Conservation (phyloP, 2,888 invertebrate species). For the Eupithecia dodoneata region DNA sequence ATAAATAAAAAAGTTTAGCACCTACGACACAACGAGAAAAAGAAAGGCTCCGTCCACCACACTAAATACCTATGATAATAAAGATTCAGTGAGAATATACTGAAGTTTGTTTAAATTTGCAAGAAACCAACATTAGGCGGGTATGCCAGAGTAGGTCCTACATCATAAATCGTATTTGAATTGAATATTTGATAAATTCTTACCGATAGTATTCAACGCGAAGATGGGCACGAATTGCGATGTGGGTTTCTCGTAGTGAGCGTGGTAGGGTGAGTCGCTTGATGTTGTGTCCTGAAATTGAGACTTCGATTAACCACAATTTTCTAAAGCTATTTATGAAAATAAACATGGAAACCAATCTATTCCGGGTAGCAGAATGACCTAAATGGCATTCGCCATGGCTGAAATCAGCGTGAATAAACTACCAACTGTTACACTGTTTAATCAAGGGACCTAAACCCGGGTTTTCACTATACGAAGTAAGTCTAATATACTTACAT, state of each 20-base stretch:
- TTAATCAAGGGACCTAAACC: too few species aligned
- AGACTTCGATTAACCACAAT: conserved; percentile 17
- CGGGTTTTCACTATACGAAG: too few species aligned
- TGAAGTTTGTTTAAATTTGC: not conserved
- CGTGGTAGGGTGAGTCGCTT: conserved; percentile 71
- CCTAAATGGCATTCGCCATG: too few species aligned
- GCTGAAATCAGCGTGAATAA: too few species aligned
- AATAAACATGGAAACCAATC: not conserved
- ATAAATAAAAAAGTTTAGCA: not conserved
- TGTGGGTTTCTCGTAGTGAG: conserved; percentile 64
- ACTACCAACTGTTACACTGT: too few species aligned
- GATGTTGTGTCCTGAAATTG: conserved; percentile 68
- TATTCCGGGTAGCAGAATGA: not conserved
- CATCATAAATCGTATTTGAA: not conserved
- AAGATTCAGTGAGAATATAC: too few species aligned
- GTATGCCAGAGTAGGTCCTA: not conserved
- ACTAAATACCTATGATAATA: too few species aligned
- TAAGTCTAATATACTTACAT: too few species aligned
- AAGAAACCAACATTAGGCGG: not conserved
- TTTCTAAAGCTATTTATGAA: not conserved
- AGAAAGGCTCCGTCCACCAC: too few species aligned
- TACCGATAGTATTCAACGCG: conserved; percentile 94
- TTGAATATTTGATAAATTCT: conserved; percentile 26
- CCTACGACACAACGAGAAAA: too few species aligned
- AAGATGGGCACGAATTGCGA: conserved; percentile 91